Evolutionary conservation across 2,113 vertebrate genomes (phyloP).

Genomic region (Centrocercus urophasianus): DNA sequence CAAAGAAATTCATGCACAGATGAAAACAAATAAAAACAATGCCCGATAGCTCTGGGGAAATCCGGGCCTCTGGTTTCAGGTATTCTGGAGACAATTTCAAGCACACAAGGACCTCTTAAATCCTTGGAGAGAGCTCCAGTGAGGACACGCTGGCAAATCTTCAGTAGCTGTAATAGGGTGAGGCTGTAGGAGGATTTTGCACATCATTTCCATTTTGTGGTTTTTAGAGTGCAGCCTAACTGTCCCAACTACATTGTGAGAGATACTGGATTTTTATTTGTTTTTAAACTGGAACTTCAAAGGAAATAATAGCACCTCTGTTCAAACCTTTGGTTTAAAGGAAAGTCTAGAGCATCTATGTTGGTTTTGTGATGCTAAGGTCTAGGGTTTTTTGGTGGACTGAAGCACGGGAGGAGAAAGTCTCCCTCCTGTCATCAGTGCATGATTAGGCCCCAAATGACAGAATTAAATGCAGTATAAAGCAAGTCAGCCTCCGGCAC

Average conservation of each 20-base stretch:
- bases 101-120: background rate
- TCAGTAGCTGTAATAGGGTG: background rate
- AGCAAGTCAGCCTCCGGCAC: background rate
- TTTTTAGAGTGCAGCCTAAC: background rate
- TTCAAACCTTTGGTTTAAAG: background rate
- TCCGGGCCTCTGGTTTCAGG: constrained; percentile 1
- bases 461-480: constrained; percentile 7
- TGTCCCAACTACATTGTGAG: background rate
- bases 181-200: background rate
- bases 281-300: background rate
- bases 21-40: constrained; percentile 60
- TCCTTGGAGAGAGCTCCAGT: background rate
- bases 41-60: constrained; percentile 23
- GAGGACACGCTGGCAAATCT: background rate
- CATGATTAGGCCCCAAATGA: background rate
- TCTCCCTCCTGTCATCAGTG: background rate
- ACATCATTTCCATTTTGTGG: background rate
- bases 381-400: background rate
- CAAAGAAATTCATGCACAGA: constrained; percentile 55
- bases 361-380: background rate
- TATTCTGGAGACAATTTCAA: constrained; percentile 41
- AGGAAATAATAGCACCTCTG: background rate
- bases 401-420: background rate
- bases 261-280: background rate
- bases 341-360: background rate